Conservation (phyloP, 2,797 vertebrate genomes). For the Anableps anableps region DNA sequence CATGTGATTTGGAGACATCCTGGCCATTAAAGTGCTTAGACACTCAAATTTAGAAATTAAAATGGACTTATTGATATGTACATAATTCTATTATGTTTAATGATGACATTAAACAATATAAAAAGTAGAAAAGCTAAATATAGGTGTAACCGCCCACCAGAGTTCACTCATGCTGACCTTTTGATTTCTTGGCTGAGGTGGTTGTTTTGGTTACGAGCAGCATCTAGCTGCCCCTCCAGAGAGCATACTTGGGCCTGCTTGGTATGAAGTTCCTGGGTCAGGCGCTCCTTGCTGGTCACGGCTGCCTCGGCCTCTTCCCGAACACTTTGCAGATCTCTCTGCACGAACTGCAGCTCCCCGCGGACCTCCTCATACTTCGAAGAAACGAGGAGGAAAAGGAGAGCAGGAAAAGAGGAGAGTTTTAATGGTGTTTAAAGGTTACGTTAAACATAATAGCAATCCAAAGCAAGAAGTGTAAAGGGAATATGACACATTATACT, state of each 20-base stretch:
- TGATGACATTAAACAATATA: neutral
- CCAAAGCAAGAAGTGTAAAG: neutral
- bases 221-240: conserved; percentile 82
- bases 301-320: conserved; percentile 66
- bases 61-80: neutral
- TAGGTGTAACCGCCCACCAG: neutral
- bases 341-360: conserved; percentile 71
- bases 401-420: neutral
- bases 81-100: neutral
- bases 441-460: neutral
- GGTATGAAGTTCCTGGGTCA: conserved; percentile 81
- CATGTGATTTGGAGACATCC: neutral
- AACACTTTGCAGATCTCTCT: conserved; percentile 76
- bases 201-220: conserved; percentile 66
- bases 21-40: neutral
- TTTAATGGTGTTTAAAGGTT: neutral
- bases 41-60: neutral
- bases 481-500: neutral
- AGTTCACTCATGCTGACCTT: conserved; percentile 67
- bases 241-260: conserved; percentile 81
- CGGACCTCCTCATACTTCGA: conserved; percentile 79
- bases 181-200: conserved; percentile 77
- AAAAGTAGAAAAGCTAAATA: neutral
- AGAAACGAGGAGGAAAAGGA: neutral
- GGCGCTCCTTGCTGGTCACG: conserved; percentile 61